phyloP scores from a whole-genome alignment of 1,140 invertebrate genomes.

The Drosophila azteca region DNA sequence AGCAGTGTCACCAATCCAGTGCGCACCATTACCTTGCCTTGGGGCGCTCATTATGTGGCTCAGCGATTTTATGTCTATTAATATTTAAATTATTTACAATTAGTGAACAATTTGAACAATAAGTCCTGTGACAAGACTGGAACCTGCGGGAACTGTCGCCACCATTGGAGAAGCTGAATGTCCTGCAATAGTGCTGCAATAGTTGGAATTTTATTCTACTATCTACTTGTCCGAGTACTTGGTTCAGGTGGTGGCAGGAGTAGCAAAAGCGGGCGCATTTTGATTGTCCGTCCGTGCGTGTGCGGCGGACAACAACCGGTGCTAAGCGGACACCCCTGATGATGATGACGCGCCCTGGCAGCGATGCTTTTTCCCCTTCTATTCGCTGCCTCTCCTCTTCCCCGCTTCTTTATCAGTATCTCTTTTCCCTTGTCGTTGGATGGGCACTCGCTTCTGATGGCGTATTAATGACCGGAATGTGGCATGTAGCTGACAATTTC shows the following conservation, averaged over 20 bases:
- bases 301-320: constrained; percentile 51
- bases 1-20: too few species aligned
- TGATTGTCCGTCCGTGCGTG: constrained; percentile 64
- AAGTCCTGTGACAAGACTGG: too few species aligned
- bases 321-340: constrained; percentile 8
- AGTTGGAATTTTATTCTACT: too few species aligned
- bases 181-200: too few species aligned
- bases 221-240: too few species aligned
- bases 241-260: constrained; percentile 3
- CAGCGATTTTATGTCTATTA: background rate
- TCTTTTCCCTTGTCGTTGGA: background rate
- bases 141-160: too few species aligned
- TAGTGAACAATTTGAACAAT: too few species aligned
- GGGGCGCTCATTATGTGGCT: constrained; percentile 9
- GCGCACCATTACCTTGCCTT: background rate
- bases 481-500: constrained; percentile 72
- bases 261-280: constrained; percentile 52
- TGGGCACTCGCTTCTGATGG: constrained; percentile 57
- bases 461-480: constrained; percentile 80
- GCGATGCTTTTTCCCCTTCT: constrained; percentile 25
- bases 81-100: too few species aligned
- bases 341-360: constrained; percentile 7
- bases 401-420: background rate
- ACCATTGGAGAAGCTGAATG: too few species aligned
- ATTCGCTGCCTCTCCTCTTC: background rate